Base-by-base conservation (phyloP, 2,888 invertebrate genomes). In the Drosophila nr. medialis region DNA sequence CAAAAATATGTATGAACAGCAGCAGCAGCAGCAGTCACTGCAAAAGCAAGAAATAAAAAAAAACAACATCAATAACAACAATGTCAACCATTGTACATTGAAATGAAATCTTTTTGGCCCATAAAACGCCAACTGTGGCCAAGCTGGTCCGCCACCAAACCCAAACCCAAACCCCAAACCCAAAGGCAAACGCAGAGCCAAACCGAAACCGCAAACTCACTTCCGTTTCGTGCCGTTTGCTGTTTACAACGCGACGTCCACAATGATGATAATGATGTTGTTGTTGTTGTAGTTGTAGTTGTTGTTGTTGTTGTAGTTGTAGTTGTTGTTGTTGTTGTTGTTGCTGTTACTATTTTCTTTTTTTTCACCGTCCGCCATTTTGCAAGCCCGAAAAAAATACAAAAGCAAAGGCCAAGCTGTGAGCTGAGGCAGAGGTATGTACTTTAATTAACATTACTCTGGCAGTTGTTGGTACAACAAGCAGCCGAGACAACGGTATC, bases 81-180 rank as follows among this genome's bases (percentile, higher is more conserved):
- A 75, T 81, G 86, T 84, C 78, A 83, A 76, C 73, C 66, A 60
- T 66, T 67, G 77, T 75, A 80, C 68, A 79, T 74, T 83, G 83
- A 85, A 90, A 89, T 89, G 78, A 85, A 89, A 88, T 90, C 84
- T 90, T 86, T 82, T 90, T 90, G 86, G 86, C 81, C 86, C 83
- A 90, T 87, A 86, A 89, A 89, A 86, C 80, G 76, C 62, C 82
- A 87, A 90, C 80, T 88, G 88, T 78, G 89, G 83, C 82, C 64
- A 83, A 69, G 59, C 74, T 62, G 65, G 48, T 49, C 55, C 38
- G 59, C 68, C 64, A 72, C 72, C 82, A 84, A 79, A 69, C 62
- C 61, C 72, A 69, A 59, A 62, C 62, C 55, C 86, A 80, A 70
- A 72, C 65, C 79, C 71, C 80, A 76, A 83, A 34, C 13, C 54